Base-by-base conservation (phyloP, 2,113 vertebrate genomes). In the Leucopternis melanops region DNA sequence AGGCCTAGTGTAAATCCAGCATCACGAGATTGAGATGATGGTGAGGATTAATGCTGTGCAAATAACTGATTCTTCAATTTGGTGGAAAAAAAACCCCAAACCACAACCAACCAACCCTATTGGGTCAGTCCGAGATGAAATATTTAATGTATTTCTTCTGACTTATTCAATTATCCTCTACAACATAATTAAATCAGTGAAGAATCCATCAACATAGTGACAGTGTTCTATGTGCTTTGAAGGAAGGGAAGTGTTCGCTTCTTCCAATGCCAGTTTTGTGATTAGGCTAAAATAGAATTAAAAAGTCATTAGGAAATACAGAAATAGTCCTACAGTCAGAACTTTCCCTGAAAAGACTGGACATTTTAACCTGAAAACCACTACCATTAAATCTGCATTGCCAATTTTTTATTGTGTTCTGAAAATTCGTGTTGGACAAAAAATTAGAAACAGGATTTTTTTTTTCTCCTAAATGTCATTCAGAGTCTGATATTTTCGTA, bases 71-170 rank as follows among this genome's bases (percentile, higher is more conserved):
- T 70, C 52, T 93, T 90, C 58, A 62, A 5, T 86, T 90, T 70
- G 25, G 5, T 69, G 23, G 21, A 71, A 6, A 45, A 40, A 42
- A 10, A 25, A 11, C 1, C 18, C 9, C 45, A 47, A 47, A 21
- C 3, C 19, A 47, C 45, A 34, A 7, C 5, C 14, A 36, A 38
- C 25, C 3, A 1, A 8, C 1, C 7, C 13, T 40, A 3, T 31
- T 57, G 5, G 7, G 19, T 79, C 44, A 52, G 36, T 83, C 6
- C 14, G 0, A 1, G 34, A 62, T 69, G 6, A 38, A 74, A 38
- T 75, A 59, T 25, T 90, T 69, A 5, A 52, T 38, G 3, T 40
- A 5, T 72, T 81, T 67, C 12, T 74, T 9, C 23, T 36, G 13
- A 38, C 9, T 29, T 40, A 42, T 81, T 93, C 27, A 54, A 32